phyloP scores from a whole-genome alignment of 2,888 invertebrate species.

The Lamproptera curius region DNA sequence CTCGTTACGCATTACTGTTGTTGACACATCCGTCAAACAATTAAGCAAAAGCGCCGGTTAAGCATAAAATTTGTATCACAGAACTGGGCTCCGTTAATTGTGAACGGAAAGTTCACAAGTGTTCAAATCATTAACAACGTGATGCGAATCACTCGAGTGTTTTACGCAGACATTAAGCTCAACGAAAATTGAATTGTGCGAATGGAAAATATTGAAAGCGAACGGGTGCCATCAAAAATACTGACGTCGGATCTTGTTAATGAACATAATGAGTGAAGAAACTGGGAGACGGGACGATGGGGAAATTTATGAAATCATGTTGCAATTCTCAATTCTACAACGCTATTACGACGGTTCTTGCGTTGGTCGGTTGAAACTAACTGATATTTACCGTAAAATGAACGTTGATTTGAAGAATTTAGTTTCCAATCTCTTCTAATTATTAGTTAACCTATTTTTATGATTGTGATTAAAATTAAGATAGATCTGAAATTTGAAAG shows the following conservation, averaged over 20 bases:
- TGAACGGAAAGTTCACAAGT: constrained; percentile 69
- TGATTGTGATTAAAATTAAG: too few relatives aligned
- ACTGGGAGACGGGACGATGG: constrained; percentile 51
- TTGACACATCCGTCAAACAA: constrained; percentile 51
- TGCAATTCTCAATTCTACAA: constrained; percentile 58
- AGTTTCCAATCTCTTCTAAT: neutral
- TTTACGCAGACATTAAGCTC: constrained; percentile 59
- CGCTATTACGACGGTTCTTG: constrained; percentile 47
- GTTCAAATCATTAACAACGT: constrained; percentile 72
- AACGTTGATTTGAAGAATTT: neutral
- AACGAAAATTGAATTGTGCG: constrained; percentile 61
- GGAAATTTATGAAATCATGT: constrained; percentile 56
- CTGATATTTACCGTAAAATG: constrained; percentile 1
- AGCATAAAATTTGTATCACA: constrained; percentile 63
- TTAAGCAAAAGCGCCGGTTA: constrained; percentile 54
- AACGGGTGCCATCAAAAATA: constrained; percentile 64
- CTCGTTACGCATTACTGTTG: constrained; percentile 26
- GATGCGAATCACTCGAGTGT: constrained; percentile 68
- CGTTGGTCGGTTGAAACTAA: constrained; percentile 13
- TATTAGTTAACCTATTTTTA: too few relatives aligned
- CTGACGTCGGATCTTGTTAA: constrained; percentile 66
- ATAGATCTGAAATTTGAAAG: too few relatives aligned
- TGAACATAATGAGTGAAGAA: constrained; percentile 71
- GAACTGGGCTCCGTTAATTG: constrained; percentile 73
- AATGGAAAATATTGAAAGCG: constrained; percentile 67